These are phyloP conservation scores for Spea multiplicata DNA, from an alignment of 2,113 vertebrate genomes.

Conservation along the genomic window DNA sequence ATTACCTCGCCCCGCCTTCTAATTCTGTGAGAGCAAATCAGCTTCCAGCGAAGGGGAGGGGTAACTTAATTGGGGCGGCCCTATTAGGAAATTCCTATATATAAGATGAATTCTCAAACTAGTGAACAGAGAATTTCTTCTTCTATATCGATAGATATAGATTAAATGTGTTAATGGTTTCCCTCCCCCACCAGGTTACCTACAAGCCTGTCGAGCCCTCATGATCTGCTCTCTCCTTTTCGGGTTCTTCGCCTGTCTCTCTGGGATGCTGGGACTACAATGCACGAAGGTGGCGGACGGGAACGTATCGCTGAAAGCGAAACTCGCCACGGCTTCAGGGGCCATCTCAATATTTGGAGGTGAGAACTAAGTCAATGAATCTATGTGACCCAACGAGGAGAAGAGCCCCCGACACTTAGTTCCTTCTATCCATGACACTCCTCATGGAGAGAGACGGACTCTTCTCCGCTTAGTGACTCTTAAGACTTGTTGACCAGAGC, in stretches of 20 bases:
- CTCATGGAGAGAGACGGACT: background rate
- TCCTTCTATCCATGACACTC: background rate
- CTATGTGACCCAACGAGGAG: background rate
- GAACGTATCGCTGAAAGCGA: conserved; percentile 69
- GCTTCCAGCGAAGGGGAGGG: too few species aligned
- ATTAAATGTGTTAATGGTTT: background rate
- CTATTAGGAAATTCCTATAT: too few species aligned
- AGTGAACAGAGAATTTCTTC: too few species aligned
- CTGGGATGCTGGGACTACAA: conserved; percentile 71
- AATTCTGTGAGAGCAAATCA: too few species aligned
- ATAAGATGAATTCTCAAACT: too few species aligned
- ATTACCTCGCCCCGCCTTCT: too few species aligned
- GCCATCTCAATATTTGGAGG: conserved; percentile 76
- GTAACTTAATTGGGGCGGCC: too few species aligned
- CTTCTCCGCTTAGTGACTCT: too few species aligned
- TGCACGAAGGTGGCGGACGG: conserved; percentile 72
- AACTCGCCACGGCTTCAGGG: conserved; percentile 67
- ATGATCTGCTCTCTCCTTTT: conserved; percentile 74
- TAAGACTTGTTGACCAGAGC: background rate
- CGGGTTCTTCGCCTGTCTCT: conserved; percentile 71
- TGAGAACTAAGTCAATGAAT: conserved; percentile 50
- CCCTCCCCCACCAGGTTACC: conserved; percentile 65
- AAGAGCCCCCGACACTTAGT: background rate
- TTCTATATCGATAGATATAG: too few species aligned
- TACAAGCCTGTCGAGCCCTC: conserved; percentile 84